Percentiles rank a stretch among this genome's conserved stretches.
These are phyloP conservation scores for Mesitornis unicolor DNA, from an alignment of 2,113 vertebrate genomes.

Conservation along the genomic window DNA sequence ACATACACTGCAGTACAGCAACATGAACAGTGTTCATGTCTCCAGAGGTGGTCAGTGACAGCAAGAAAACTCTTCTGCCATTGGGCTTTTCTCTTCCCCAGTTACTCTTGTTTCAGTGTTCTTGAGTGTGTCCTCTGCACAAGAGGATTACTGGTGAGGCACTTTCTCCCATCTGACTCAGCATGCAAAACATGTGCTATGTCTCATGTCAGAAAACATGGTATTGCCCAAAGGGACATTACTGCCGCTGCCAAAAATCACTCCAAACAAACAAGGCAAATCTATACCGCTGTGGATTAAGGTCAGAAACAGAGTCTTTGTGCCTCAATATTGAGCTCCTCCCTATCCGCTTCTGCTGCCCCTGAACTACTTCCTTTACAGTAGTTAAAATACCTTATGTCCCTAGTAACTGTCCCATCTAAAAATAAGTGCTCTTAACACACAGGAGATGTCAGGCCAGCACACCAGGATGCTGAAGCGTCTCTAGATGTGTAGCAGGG, in stretches of 20 bases:
- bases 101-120: not conserved
- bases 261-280: not conserved
- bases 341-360: not conserved
- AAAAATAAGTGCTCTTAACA: slow-evolving; percentile 67
- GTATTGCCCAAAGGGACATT: not conserved
- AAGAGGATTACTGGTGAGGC: not conserved
- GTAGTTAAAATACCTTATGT: slow-evolving; percentile 7
- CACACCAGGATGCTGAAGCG: slow-evolving; percentile 54
- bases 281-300: not conserved
- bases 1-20: not conserved
- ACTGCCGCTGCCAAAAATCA: not conserved
- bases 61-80: not conserved
- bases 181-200: not conserved
- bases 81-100: not conserved
- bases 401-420: slow-evolving; percentile 20
- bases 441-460: slow-evolving; percentile 42
- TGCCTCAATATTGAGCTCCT: not conserved
- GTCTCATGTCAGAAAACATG: not conserved
- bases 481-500: slow-evolving; percentile 27
- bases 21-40: not conserved
- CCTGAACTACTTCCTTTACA: slow-evolving; percentile 7
- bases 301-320: not conserved
- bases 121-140: not conserved
- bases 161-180: not conserved
- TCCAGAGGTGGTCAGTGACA: not conserved